A percentile compares a stretch with the other conserved stretches of the same genome.
These are phyloP conservation scores for Acholoe squamosa DNA, from an alignment of 2,888 invertebrate genomes.

Conservation along the genomic window DNA sequence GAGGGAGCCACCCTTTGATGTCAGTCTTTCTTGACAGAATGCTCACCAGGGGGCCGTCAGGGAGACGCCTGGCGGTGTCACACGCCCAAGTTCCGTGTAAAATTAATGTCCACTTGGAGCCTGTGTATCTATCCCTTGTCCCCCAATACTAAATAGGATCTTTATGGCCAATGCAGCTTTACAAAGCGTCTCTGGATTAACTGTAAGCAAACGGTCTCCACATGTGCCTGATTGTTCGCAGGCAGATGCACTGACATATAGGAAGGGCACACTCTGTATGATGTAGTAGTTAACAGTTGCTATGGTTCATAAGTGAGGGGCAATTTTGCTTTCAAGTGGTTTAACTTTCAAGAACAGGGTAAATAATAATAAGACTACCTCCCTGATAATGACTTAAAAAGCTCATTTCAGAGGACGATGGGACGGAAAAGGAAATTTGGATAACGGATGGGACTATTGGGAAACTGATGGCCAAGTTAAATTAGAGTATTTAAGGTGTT, in stretches of 20 bases:
- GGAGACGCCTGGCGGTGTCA: conserved; percentile 37
- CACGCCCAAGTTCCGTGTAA: not conserved
- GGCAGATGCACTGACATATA: not conserved
- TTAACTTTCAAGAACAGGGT: no score
- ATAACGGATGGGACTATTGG: no score
- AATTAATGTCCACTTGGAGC: not conserved
- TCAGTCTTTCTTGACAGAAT: not conserved
- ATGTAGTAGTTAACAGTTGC: no score
- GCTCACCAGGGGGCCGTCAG: not conserved
- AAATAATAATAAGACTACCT: no score
- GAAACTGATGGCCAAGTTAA: no score
- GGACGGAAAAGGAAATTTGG: no score
- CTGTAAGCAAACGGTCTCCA: not conserved
- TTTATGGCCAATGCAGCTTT: not conserved
- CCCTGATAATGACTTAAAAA: no score
- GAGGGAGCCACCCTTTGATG: conserved; percentile 36
- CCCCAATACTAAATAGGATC: not conserved
- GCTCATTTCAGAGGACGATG: no score
- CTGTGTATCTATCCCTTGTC: not conserved
- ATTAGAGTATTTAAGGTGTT: no score
- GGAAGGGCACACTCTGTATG: no score
- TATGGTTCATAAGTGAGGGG: no score
- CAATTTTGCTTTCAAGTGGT: no score
- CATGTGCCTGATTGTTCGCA: not conserved
- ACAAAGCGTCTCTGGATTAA: not conserved